phyloP scores from a whole-genome alignment of 2,888 invertebrate genomes.

The Pocota personata region DNA sequence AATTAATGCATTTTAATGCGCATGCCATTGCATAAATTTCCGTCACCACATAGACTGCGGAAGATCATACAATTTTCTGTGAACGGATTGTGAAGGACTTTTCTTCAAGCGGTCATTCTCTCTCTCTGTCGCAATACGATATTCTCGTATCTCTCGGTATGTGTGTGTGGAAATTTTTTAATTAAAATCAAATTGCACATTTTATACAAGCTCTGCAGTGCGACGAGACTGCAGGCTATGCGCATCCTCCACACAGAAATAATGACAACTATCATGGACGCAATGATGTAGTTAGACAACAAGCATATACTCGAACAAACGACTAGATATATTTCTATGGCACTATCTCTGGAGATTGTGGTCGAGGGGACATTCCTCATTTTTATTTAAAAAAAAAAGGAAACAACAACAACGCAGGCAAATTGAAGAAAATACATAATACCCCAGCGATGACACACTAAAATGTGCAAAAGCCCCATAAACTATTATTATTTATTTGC shows the following conservation, averaged over 20 bases:
- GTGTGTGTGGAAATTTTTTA: constrained; percentile 34
- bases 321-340: neutral
- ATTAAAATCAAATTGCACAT: constrained; percentile 54
- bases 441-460: constrained; percentile 48
- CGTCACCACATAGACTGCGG: constrained; percentile 6
- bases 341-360: neutral
- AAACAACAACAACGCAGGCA: neutral
- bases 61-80: constrained; percentile 26
- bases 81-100: constrained; percentile 27
- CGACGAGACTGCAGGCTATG: constrained; percentile 8
- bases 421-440: constrained; percentile 54
- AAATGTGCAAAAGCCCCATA: constrained; percentile 57
- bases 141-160: neutral
- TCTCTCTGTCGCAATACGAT: neutral
- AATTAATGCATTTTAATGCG: constrained; percentile 42
- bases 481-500: constrained; percentile 65
- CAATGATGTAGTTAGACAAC: neutral
- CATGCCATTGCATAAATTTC: constrained; percentile 42
- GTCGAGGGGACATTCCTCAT: constrained; percentile 43
- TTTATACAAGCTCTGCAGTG: constrained; percentile 10
- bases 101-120: neutral
- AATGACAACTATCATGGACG: neutral
- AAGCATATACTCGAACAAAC: neutral
- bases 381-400: constrained; percentile 38
- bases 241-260: constrained; percentile 15